A percentile compares a stretch with the other conserved stretches of the same genome.
Conservation (phyloP, 2,797 vertebrate species). For the Peromyscus nudipes region DNA sequence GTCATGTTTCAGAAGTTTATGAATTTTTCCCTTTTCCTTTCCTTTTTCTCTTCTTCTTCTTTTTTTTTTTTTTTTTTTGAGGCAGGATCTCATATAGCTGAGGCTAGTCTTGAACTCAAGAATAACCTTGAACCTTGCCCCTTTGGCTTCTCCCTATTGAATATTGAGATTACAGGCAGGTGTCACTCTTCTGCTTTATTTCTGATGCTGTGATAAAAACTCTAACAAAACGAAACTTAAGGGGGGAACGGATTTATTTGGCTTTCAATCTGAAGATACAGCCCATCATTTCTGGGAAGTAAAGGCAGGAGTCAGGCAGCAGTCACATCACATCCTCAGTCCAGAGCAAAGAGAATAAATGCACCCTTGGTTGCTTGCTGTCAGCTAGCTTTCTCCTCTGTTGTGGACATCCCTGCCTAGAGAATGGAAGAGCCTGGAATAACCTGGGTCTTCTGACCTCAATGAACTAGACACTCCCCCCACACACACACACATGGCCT, state of each 20-base stretch:
- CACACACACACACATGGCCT: background rate
- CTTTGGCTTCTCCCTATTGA: background rate
- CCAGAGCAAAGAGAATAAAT: background rate
- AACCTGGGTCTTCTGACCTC: background rate
- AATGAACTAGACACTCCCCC: background rate
- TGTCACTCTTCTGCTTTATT: background rate
- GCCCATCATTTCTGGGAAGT: background rate
- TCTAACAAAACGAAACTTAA: accelerated
- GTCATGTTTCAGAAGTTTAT: slow-evolving; percentile 73
- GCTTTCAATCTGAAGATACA: background rate
- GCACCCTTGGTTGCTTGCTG: background rate
- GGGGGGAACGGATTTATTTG: too few relatives aligned
- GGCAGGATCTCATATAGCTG: background rate
- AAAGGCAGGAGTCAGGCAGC: background rate
- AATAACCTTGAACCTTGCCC: background rate
- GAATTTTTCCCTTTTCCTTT: background rate
- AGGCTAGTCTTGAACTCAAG: background rate
- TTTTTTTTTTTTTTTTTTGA: background rate
- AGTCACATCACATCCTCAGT: background rate
- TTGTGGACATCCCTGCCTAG: too few relatives aligned
- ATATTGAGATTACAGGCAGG: too few relatives aligned
- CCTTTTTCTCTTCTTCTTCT: background rate
- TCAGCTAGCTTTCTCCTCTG: background rate
- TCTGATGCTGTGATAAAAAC: background rate
- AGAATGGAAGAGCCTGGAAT: too few relatives aligned